These are phyloP conservation scores for Ophion costatus DNA, from an alignment of 2,888 invertebrate genomes.

Conservation along the genomic window DNA sequence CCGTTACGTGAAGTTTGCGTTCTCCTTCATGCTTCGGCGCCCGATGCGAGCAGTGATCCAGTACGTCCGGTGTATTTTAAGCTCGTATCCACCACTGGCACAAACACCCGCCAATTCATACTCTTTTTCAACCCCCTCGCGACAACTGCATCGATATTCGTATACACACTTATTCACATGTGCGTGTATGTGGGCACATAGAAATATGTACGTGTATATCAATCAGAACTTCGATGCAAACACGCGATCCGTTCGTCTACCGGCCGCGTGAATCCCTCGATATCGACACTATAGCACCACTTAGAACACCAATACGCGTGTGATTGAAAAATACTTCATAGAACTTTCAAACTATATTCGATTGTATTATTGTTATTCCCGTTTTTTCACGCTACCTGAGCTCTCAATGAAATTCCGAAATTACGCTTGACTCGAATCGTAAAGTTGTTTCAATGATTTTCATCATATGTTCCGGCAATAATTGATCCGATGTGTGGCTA, in stretches of 20 bases:
- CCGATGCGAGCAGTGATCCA: slow-evolving; percentile 72
- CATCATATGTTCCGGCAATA: background rate
- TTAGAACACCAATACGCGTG: slow-evolving; percentile 37
- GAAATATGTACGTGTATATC: slow-evolving; percentile 1
- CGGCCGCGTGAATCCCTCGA: background rate
- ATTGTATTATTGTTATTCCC: background rate
- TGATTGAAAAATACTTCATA: background rate
- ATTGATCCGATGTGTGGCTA: background rate
- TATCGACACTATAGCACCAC: slow-evolving; percentile 44
- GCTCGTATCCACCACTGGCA: slow-evolving; percentile 60
- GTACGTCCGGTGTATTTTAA: slow-evolving; percentile 70
- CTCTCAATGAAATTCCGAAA: background rate
- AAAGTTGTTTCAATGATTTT: background rate
- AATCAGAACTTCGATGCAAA: slow-evolving; percentile 25
- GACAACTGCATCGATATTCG: slow-evolving; percentile 6
- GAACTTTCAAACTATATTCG: background rate
- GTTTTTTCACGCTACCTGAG: background rate
- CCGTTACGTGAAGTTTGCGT: slow-evolving; percentile 78
- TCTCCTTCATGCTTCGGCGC: slow-evolving; percentile 79
- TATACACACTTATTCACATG: slow-evolving; percentile 1
- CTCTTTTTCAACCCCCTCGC: slow-evolving; percentile 46
- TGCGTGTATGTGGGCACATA: background rate
- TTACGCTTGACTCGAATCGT: background rate
- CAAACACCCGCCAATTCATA: slow-evolving; percentile 66
- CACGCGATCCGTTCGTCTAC: slow-evolving; percentile 13